Evolutionary conservation across 23 tunicate species (phyloP).

Genomic region (Clavelina lepadiformis): DNA sequence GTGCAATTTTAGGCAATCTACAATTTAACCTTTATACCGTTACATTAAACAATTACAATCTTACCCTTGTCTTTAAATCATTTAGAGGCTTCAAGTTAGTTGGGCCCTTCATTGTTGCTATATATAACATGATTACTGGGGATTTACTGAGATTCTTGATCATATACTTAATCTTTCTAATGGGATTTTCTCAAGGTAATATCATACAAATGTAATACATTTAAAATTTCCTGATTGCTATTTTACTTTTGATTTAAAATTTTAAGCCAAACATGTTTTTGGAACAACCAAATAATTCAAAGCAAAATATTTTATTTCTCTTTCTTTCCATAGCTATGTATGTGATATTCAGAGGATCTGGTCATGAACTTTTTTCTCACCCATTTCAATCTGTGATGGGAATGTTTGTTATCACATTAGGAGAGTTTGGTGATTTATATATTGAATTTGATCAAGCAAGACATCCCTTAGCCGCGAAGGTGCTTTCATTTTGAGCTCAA

Average conservation of each 20-base stretch:
- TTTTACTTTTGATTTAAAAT: too few species aligned
- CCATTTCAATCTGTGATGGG: constrained; percentile 61
- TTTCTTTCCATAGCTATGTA: constrained; percentile 71
- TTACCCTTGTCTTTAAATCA: too few species aligned
- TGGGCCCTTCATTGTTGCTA: constrained; percentile 83
- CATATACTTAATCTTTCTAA: constrained; percentile 60
- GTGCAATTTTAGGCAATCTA: too few species aligned
- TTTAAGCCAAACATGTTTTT: too few species aligned
- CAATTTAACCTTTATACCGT: too few species aligned
- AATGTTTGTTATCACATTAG: constrained; percentile 86
- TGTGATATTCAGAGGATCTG: constrained; percentile 61
- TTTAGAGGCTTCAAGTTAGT: constrained; percentile 93
- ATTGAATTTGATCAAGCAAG: constrained; percentile 57
- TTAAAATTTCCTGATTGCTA: too few species aligned
- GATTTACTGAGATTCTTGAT: constrained; percentile 81
- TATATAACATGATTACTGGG: constrained; percentile 86
- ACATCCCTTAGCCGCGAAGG: constrained; percentile 70
- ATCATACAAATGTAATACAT: background rate
- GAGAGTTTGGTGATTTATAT: constrained; percentile 80
- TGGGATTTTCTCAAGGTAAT: constrained; percentile 92
- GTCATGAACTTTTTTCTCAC: constrained; percentile 41
- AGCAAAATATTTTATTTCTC: too few species aligned
- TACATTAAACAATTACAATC: too few species aligned
- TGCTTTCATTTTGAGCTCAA: too few species aligned
- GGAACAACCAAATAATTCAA: too few species aligned